Conservation (phyloP, 1,140 invertebrate genomes). For the Conus ventricosus region DNA sequence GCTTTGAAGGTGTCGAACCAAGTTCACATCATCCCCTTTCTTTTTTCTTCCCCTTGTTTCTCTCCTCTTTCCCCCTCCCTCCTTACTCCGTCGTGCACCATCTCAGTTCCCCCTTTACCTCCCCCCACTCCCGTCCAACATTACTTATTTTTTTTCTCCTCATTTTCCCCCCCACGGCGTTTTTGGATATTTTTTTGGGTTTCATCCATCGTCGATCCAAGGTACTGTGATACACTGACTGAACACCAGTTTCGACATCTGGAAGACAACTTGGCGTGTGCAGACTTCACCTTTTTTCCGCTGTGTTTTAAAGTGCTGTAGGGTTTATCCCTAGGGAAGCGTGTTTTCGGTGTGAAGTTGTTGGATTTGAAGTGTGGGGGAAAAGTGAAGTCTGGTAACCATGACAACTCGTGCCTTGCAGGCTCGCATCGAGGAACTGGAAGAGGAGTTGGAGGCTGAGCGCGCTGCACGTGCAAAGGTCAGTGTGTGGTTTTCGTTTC, state of each 20-base stretch:
- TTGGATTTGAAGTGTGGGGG: conserved; percentile 41
- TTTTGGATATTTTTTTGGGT: no score
- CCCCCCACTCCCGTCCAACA: neutral
- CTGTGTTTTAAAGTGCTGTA: neutral
- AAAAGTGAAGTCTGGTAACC: conserved; percentile 5
- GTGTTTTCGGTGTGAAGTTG: neutral
- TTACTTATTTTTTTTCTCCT: neutral
- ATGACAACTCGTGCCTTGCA: conserved; percentile 60
- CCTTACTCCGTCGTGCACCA: neutral
- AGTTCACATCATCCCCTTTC: neutral
- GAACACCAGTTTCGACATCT: no score
- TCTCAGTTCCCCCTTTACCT: neutral
- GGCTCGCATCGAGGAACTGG: conserved; percentile 95
- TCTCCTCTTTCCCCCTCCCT: neutral
- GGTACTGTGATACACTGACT: conserved; percentile 19
- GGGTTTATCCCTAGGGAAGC: neutral
- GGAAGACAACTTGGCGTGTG: neutral
- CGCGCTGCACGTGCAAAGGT: conserved; percentile 93
- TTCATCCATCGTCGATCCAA: conserved; percentile 12
- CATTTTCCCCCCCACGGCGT: neutral
- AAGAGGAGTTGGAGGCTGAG: conserved; percentile 98
- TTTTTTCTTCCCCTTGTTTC: neutral
- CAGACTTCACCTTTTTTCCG: neutral
- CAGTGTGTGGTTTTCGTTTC: conserved; percentile 21
- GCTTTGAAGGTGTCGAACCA: neutral